Evolutionary conservation across 2,888 invertebrate species (phyloP), one percentile per base, ranked within the genome.

Genomic region (Metellina segmentata): DNA sequence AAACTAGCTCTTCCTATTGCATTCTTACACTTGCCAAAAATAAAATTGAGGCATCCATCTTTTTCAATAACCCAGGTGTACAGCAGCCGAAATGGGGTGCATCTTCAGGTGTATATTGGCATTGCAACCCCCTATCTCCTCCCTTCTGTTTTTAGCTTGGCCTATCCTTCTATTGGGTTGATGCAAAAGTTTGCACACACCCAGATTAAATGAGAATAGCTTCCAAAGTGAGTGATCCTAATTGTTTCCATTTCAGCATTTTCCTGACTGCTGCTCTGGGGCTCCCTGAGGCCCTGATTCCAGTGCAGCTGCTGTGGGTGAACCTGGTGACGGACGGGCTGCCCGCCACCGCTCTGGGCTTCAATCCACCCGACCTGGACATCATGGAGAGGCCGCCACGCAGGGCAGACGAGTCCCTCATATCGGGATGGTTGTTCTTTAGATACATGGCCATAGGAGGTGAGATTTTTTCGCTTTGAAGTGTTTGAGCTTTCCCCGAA

Each of bases 341-440:
- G 94, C 99, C 99, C 94, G 99, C 99, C 94, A 99, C 99, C 94
- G 99, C 99, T 94, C 97, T 99, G 94, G 99, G 99, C 95, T 99
- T 99, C 97, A 99, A 99, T 96, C 99, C 99, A 77, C 99, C 99
- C 69, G 99, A 99, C 96, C 96, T 99, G 94, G 99, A 99, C 96
- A 99, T 99, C 96, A 99, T 99, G 99, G 97, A 97, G 96, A 99
- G 99, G 93, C 98, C 98, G 94, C 99, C 99, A 94, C 97, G 99
- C 94, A 98, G 97, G 95, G 98, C 99, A 94, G 98, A 98, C 94
- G 99, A 99, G 96, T 97, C 98, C 95, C 97, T 99, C 94, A 99
- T 99, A 96, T 99, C 99, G 94, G 99, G 99, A 95, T 99, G 99
- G 99, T 96, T 99, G 95, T 99, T 99, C 97, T 99, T 99, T 98